phyloP scores from a whole-genome alignment of 2,797 vertebrate genomes.

The Bufotes viridis region DNA sequence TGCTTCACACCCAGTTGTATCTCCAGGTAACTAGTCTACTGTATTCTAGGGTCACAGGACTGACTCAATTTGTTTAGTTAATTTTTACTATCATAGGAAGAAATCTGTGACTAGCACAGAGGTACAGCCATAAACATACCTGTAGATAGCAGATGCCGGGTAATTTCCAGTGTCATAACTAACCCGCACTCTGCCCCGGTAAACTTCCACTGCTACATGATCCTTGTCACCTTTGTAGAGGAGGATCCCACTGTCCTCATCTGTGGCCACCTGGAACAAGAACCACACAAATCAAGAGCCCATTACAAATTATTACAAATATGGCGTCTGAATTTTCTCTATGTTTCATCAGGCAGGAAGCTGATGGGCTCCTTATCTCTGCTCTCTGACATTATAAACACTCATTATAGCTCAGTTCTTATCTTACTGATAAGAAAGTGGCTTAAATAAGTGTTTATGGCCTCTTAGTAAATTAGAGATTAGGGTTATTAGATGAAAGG shows the following conservation, averaged over 20 bases:
- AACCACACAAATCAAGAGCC: neutral
- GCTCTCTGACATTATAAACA: too few relatives aligned
- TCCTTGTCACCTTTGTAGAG: slow-evolving; percentile 94
- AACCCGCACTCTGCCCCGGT: slow-evolving; percentile 92
- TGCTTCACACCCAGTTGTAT: too few relatives aligned
- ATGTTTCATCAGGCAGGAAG: too few relatives aligned
- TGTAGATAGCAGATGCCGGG: slow-evolving; percentile 95
- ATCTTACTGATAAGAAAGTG: too few relatives aligned
- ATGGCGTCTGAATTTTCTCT: too few relatives aligned
- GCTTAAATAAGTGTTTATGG: too few relatives aligned
- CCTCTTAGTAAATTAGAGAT: too few relatives aligned
- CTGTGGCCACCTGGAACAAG: slow-evolving; percentile 89
- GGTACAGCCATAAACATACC: slow-evolving; percentile 73
- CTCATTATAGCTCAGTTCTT: too few relatives aligned
- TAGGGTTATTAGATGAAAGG: too few relatives aligned
- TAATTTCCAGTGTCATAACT: slow-evolving; percentile 94
- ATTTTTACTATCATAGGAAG: neutral
- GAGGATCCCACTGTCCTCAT: slow-evolving; percentile 94
- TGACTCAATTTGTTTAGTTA: neutral
- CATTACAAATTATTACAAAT: neutral
- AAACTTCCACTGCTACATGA: slow-evolving; percentile 93
- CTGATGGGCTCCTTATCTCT: too few relatives aligned
- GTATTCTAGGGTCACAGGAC: neutral
- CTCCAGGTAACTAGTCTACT: neutral
- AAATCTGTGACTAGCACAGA: neutral